phyloP scores from a whole-genome alignment of 1,140 invertebrate species.

The Lordiphosa stackelbergi region DNA sequence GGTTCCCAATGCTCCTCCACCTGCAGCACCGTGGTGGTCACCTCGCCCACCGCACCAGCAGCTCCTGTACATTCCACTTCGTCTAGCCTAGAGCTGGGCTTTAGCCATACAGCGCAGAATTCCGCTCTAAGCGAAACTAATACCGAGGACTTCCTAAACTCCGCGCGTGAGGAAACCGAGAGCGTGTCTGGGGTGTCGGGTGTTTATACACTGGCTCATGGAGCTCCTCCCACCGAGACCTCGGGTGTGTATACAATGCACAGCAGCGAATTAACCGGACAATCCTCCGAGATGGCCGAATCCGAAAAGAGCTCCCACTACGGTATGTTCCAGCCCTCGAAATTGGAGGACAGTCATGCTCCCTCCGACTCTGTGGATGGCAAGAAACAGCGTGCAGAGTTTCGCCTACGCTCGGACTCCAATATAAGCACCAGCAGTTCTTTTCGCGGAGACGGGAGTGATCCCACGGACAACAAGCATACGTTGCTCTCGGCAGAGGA shows the following conservation, averaged over 20 bases:
- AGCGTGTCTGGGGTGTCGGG: slow-evolving; percentile 67
- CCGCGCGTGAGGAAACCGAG: slow-evolving; percentile 77
- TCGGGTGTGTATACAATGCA: slow-evolving; percentile 87
- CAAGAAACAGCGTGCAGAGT: slow-evolving; percentile 62
- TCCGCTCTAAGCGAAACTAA: slow-evolving; percentile 84
- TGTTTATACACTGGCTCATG: slow-evolving; percentile 78
- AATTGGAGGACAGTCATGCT: slow-evolving; percentile 33
- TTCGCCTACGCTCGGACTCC: slow-evolving; percentile 84
- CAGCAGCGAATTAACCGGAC: slow-evolving; percentile 82
- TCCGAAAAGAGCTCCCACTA: slow-evolving; percentile 78
- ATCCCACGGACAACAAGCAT: slow-evolving; percentile 88
- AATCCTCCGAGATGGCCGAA: slow-evolving; percentile 75
- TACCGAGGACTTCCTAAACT: slow-evolving; percentile 79
- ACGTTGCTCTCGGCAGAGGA: slow-evolving; percentile 86
- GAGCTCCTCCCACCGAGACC: slow-evolving; percentile 84
- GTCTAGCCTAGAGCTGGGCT: slow-evolving; percentile 87
- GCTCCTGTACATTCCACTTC: slow-evolving; percentile 80
- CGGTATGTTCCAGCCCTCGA: slow-evolving; percentile 77
- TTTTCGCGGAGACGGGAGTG: slow-evolving; percentile 90
- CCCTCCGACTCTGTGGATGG: slow-evolving; percentile 51
- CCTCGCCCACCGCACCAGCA: slow-evolving; percentile 79
- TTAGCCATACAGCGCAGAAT: slow-evolving; percentile 89
- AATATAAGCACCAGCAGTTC: slow-evolving; percentile 85
- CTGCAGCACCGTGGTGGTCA: slow-evolving; percentile 88
- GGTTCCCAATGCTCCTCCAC: slow-evolving; percentile 89